These are phyloP conservation scores for Caranx melampygus DNA, from an alignment of 2,113 vertebrate genomes.

Conservation along the genomic window DNA sequence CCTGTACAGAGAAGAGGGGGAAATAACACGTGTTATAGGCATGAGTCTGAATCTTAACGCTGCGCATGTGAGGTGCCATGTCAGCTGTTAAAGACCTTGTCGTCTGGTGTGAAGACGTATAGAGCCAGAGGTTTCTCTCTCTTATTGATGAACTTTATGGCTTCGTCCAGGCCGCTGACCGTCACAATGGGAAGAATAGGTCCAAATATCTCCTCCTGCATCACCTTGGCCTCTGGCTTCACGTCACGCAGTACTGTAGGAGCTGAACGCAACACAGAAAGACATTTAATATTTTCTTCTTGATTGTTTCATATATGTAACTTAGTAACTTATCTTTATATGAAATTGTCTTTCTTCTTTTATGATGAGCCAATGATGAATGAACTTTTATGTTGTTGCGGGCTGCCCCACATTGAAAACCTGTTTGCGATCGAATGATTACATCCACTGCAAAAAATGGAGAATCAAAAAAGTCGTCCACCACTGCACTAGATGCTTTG, in stretches of 20 bases:
- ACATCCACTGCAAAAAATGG: too few relatives aligned
- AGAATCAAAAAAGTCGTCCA: too few relatives aligned
- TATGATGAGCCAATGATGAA: too few relatives aligned
- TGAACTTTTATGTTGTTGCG: too few relatives aligned
- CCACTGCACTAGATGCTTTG: too few relatives aligned
- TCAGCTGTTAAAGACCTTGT: constrained; percentile 82
- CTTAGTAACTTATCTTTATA: too few relatives aligned
- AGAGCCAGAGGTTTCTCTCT: constrained; percentile 94
- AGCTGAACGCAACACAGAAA: constrained; percentile 76
- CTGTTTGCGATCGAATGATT: too few relatives aligned
- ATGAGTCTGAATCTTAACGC: not conserved
- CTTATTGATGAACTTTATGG: constrained; percentile 91
- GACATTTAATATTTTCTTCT: not conserved
- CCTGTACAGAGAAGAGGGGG: constrained; percentile 67
- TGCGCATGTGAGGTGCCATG: not conserved
- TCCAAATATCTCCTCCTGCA: constrained; percentile 98
- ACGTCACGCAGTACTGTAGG: constrained; percentile 91
- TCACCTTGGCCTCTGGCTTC: constrained; percentile 87
- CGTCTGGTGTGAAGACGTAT: constrained; percentile 89
- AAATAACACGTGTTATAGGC: not conserved
- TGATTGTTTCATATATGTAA: not conserved
- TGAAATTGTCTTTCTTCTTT: too few relatives aligned
- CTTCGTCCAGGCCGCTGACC: constrained; percentile 84
- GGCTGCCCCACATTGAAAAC: too few relatives aligned
- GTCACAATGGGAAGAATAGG: constrained; percentile 91